Conservation (phyloP, 2,888 invertebrate species). For the Laothoe populi region DNA sequence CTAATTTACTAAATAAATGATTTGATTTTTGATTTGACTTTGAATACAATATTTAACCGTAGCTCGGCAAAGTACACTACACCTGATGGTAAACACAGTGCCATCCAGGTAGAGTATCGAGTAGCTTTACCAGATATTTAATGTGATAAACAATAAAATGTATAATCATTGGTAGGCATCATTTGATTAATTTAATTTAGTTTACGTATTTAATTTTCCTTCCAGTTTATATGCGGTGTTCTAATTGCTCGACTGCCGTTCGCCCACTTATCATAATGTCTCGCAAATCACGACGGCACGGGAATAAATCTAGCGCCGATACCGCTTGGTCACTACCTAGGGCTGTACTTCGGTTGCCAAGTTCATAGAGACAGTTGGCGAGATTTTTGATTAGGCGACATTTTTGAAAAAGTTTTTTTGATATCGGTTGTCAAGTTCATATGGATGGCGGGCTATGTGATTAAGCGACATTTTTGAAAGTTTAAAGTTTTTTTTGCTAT, state of each 20-base stretch:
- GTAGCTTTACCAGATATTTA: background rate
- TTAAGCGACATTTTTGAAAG: too few relatives aligned
- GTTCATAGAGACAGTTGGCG: too few relatives aligned
- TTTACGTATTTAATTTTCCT: slow-evolving; percentile 69
- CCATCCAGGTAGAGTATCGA: too few relatives aligned
- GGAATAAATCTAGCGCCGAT: slow-evolving; percentile 76
- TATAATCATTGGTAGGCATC: slow-evolving; percentile 56
- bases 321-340: slow-evolving; percentile 55
- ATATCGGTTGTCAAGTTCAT: too few relatives aligned
- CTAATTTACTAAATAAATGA: too few relatives aligned
- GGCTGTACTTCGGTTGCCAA: slow-evolving; percentile 42
- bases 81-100: too few relatives aligned
- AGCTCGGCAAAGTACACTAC: too few relatives aligned
- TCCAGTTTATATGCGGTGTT: slow-evolving; percentile 59
- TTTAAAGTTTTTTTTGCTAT: too few relatives aligned
- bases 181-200: slow-evolving; percentile 72
- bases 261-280: slow-evolving; percentile 83
- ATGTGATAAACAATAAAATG: background rate
- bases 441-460: too few relatives aligned
- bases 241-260: slow-evolving; percentile 74
- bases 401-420: too few relatives aligned
- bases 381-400: too few relatives aligned
- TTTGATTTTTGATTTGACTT: too few relatives aligned
- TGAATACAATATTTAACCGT: background rate
- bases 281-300: slow-evolving; percentile 76